Percentiles rank a stretch among this genome's conserved stretches.
Evolutionary conservation across 2,797 vertebrate species (phyloP).

Genomic region (Helarctos malayanus): DNA sequence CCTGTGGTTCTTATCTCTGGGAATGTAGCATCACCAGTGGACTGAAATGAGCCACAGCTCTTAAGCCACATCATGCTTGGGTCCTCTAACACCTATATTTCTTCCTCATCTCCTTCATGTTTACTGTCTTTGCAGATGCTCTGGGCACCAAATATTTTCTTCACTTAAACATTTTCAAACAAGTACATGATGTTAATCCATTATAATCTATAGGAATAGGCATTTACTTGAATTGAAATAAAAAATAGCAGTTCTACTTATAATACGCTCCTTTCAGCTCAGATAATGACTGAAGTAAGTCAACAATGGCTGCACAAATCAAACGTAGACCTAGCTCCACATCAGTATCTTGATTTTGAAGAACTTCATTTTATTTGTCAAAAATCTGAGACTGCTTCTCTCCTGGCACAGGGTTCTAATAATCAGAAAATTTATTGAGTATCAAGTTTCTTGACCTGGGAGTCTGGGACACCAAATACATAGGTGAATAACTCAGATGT

Average conservation of each 20-base stretch:
- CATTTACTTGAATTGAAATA: background rate
- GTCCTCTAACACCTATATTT: fast-evolving
- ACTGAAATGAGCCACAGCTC: background rate
- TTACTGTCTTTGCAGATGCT: background rate
- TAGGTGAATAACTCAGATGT: background rate
- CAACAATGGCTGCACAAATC: background rate
- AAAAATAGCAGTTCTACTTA: background rate
- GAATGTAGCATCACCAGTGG: background rate
- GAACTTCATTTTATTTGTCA: background rate
- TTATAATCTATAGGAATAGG: background rate
- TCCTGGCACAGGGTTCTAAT: too few relatives aligned
- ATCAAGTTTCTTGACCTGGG: background rate
- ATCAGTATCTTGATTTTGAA: background rate
- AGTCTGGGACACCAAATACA: background rate
- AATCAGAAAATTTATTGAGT: background rate
- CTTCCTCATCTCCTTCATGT: background rate
- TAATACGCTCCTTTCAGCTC: background rate
- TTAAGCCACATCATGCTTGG: fast-evolving
- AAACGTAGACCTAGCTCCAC: background rate
- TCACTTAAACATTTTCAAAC: background rate
- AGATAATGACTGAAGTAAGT: background rate
- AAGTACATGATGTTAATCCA: background rate
- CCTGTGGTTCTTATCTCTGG: background rate
- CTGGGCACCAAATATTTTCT: background rate
- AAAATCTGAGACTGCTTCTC: background rate